These are phyloP conservation scores for Cheirogaleus major DNA, from an alignment of 2,797 vertebrate genomes.

Conservation along the genomic window DNA sequence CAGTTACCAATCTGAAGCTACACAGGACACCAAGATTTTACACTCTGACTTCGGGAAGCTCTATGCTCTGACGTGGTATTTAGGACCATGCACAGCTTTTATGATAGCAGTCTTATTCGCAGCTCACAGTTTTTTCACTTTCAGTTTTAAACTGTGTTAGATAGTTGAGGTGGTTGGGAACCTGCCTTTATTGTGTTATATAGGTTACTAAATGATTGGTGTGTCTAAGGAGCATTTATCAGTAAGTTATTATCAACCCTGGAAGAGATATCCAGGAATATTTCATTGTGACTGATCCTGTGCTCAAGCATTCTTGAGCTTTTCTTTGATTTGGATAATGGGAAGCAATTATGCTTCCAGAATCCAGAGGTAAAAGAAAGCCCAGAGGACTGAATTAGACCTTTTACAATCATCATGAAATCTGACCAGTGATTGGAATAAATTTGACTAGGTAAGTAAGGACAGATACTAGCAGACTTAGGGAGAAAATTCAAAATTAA, in stretches of 20 bases:
- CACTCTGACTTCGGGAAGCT: not conserved
- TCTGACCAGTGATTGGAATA: not conserved
- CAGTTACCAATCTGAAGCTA: not conserved
- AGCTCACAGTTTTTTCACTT: not conserved
- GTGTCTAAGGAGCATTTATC: constrained; percentile 16
- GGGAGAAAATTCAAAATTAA: constrained; percentile 33
- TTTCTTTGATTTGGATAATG: constrained; percentile 43
- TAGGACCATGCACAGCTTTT: not conserved
- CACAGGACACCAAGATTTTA: not conserved
- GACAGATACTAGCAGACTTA: not conserved
- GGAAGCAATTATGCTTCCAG: constrained; percentile 22
- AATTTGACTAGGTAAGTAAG: not conserved
- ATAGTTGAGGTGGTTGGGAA: not conserved
- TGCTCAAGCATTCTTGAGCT: constrained; percentile 23
- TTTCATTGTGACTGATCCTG: constrained; percentile 16
- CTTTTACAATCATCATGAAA: not conserved
- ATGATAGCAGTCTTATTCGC: not conserved
- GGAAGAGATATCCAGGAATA: constrained; percentile 32
- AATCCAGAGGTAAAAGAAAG: constrained; percentile 34
- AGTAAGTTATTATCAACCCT: not conserved
- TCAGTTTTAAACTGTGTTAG: constrained; percentile 14
- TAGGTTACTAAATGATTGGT: constrained; percentile 17
- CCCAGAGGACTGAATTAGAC: constrained; percentile 11
- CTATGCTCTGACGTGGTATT: not conserved
- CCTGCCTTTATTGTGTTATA: not conserved